Evolutionary conservation across 2,888 invertebrate species (phyloP).

Genomic region (Drosophila kuntzei): DNA sequence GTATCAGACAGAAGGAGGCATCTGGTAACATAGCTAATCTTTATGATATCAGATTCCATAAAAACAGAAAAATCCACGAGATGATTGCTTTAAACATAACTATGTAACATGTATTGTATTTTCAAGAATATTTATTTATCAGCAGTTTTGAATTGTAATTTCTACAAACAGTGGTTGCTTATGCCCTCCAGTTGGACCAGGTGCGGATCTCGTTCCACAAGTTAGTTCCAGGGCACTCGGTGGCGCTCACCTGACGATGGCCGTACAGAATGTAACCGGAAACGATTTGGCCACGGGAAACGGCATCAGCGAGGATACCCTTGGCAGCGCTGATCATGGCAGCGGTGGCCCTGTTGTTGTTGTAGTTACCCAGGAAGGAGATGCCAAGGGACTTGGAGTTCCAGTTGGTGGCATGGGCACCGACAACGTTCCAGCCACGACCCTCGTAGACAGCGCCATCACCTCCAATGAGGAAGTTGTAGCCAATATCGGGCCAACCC

Average conservation of each 20-base stretch:
- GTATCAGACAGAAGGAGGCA: too few species aligned
- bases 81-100: slow-evolving; percentile 1
- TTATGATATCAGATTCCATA: background rate
- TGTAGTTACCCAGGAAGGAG: slow-evolving; percentile 77
- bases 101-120: slow-evolving; percentile 17
- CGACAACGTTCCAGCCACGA: slow-evolving; percentile 75
- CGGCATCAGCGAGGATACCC: slow-evolving; percentile 67
- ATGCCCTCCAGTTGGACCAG: slow-evolving; percentile 78
- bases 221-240: slow-evolving; percentile 82
- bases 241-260: slow-evolving; percentile 77
- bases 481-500: slow-evolving; percentile 78
- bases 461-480: slow-evolving; percentile 76
- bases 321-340: slow-evolving; percentile 68
- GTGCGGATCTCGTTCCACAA: slow-evolving; percentile 77
- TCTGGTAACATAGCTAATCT: background rate
- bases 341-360: slow-evolving; percentile 47
- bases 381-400: slow-evolving; percentile 78
- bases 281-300: slow-evolving; percentile 59
- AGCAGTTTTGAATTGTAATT: slow-evolving; percentile 7
- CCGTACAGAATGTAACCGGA: slow-evolving; percentile 69
- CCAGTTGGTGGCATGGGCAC: slow-evolving; percentile 76
- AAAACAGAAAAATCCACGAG: background rate
- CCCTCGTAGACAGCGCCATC: slow-evolving; percentile 81
- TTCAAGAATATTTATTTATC: slow-evolving; percentile 12
- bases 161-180: background rate